phyloP scores from a whole-genome alignment of 2,113 vertebrate genomes.

The Emydura subglobosa region DNA sequence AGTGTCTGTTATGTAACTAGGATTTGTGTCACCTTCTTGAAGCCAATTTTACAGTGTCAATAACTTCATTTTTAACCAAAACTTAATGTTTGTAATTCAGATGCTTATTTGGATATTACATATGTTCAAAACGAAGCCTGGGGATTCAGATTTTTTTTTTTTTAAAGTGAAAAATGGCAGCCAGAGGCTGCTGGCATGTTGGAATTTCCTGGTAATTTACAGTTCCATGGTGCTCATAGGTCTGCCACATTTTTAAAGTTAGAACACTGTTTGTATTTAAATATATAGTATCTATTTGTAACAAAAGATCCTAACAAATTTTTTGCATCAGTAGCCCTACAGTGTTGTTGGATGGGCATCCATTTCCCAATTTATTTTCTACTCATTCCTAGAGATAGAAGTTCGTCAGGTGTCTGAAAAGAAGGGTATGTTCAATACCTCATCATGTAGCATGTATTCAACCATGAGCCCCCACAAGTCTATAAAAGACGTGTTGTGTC shows the following conservation, averaged over 20 bases:
- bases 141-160: neutral
- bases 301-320: neutral
- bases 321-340: neutral
- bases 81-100: neutral
- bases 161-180: neutral
- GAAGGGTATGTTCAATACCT: conserved; percentile 71
- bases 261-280: neutral
- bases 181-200: neutral
- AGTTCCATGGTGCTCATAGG: neutral
- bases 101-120: too few relatives aligned
- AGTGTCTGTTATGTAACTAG: neutral
- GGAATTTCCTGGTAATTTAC: neutral
- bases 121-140: neutral
- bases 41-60: neutral
- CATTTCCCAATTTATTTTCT: neutral
- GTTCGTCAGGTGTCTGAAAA: neutral
- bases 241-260: neutral
- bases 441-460: conserved; percentile 81
- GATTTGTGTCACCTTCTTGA: neutral
- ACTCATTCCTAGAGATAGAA: neutral
- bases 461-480: conserved; percentile 82
- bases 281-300: neutral
- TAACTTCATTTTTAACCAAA: neutral
- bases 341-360: neutral
- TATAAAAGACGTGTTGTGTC: conserved; percentile 80